Evolutionary conservation across 92 coral and sea anemone species (phyloP).

Genomic region (Virgularia gustaviana): DNA sequence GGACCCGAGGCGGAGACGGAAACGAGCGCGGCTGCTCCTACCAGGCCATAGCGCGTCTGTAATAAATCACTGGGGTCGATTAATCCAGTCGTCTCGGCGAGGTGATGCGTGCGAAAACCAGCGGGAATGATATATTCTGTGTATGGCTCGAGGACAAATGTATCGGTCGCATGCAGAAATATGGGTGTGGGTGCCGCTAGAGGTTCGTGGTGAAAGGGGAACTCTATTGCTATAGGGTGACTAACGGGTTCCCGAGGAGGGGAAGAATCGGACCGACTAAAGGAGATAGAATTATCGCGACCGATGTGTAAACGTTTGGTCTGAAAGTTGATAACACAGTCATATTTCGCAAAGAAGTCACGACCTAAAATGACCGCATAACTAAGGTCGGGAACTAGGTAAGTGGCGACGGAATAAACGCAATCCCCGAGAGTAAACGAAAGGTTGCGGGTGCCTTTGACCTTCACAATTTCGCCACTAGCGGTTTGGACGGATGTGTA

Average conservation of each 20-base stretch:
- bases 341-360: background rate
- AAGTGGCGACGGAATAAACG: background rate
- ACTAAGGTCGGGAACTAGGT: background rate
- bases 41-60: conserved; percentile 26
- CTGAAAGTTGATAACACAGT: background rate
- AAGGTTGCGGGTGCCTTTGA: background rate
- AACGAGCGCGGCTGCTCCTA: conserved; percentile 39
- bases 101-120: background rate
- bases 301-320: background rate
- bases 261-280: no score
- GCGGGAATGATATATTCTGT: conserved; percentile 24
- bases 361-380: conserved; percentile 1
- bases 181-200: no score
- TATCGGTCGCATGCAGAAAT: conserved; percentile 19
- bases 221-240: no score
- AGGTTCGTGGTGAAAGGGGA: no score
- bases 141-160: conserved; percentile 16
- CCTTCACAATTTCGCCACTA: background rate
- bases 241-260: no score
- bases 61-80: conserved; percentile 24
- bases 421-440: background rate
- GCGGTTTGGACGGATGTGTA: background rate
- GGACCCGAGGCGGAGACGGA: conserved; percentile 17
- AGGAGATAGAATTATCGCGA: background rate
- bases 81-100: conserved; percentile 22